phyloP scores from a whole-genome alignment of 2,113 vertebrate species.

The Galbula dea region DNA sequence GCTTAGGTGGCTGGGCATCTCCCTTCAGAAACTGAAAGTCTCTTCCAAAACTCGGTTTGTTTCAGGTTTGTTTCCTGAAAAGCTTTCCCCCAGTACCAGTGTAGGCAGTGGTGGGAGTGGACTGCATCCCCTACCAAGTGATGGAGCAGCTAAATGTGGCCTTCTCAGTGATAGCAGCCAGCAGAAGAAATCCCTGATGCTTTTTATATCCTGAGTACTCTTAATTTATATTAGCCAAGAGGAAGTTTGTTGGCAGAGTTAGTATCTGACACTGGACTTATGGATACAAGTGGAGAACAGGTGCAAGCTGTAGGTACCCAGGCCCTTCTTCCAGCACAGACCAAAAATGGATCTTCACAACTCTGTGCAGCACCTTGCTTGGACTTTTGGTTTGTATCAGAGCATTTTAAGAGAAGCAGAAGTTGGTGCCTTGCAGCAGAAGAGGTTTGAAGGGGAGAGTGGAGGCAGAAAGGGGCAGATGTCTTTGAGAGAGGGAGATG shows the following conservation, averaged over 20 bases:
- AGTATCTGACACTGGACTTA: not conserved
- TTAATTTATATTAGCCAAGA: not conserved
- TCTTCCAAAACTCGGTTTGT: not conserved
- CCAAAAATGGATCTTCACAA: not conserved
- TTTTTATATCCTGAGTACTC: not conserved
- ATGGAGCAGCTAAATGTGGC: not conserved
- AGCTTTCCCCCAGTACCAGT: not conserved
- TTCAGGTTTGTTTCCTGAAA: not conserved
- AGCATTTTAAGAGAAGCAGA: not conserved
- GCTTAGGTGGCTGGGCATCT: not conserved
- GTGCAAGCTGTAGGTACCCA: not conserved
- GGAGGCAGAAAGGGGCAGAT: not conserved
- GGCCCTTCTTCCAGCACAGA: not conserved
- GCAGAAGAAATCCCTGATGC: not conserved
- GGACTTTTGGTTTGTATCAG: not conserved
- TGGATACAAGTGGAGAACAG: not conserved
- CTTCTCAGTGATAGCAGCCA: not conserved
- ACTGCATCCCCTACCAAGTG: not conserved
- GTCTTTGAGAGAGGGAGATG: not conserved
- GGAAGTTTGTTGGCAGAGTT: not conserved
- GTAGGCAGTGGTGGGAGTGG: not conserved
- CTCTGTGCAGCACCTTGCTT: not conserved
- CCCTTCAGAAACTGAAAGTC: not conserved
- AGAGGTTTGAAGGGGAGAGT: not conserved
- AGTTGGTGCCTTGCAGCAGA: not conserved